Percentiles rank a stretch among this genome's conserved stretches.
Conservation (phyloP, 2,797 vertebrate species). For the Enteromius paludinosus region DNA sequence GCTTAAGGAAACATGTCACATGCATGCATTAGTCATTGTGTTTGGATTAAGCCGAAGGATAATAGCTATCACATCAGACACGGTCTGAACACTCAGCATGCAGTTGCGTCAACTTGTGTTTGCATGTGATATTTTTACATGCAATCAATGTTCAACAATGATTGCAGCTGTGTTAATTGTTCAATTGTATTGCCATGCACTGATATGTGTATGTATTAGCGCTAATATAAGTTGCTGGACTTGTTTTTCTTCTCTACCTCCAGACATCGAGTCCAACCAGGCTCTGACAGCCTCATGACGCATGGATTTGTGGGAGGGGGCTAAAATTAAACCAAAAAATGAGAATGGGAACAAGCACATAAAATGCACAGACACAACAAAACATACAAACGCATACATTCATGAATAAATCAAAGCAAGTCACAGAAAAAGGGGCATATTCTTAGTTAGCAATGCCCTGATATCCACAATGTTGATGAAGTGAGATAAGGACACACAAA, state of each 20-base stretch:
- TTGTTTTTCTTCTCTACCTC: conserved; percentile 88
- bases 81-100: conserved; percentile 26
- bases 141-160: conserved; percentile 41
- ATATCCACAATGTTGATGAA: conserved; percentile 1
- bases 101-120: conserved; percentile 61
- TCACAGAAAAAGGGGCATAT: conserved; percentile 43
- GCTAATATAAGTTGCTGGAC: conserved; percentile 19
- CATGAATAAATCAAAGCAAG: conserved; percentile 64
- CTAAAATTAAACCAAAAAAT: conserved; percentile 82
- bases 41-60: background rate
- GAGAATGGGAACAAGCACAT: conserved; percentile 61
- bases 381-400: conserved; percentile 58
- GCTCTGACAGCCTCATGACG: conserved; percentile 94
- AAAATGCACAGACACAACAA: conserved; percentile 74
- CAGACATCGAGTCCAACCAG: conserved; percentile 97
- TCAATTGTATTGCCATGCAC: conserved; percentile 45
- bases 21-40: conserved; percentile 24
- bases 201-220: conserved; percentile 19
- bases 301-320: conserved; percentile 87
- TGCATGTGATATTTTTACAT: conserved; percentile 50
- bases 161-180: conserved; percentile 64
- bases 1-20: background rate
- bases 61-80: conserved; percentile 2
- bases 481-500: background rate
- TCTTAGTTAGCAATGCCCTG: background rate